These are phyloP conservation scores for Triplophysa siluroides DNA, from an alignment of 2,113 vertebrate species.

Conservation along the genomic window DNA sequence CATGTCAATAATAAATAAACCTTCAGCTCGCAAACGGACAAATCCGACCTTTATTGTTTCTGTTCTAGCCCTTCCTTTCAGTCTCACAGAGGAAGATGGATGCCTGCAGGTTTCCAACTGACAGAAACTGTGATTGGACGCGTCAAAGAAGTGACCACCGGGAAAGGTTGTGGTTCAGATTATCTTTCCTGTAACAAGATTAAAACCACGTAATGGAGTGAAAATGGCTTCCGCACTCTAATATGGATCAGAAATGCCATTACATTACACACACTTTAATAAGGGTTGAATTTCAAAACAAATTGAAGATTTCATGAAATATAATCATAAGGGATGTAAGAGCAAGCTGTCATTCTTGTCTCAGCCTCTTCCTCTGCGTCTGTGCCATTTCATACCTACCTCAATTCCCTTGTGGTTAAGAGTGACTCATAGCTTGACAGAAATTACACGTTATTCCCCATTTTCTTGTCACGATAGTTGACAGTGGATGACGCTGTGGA, in stretches of 20 bases:
- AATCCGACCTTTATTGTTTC: constrained; percentile 27
- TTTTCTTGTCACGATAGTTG: not conserved
- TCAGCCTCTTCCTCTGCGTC: not conserved
- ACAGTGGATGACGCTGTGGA: not conserved
- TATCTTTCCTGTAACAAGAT: constrained; percentile 27
- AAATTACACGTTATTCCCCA: not conserved
- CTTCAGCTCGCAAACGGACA: constrained; percentile 35
- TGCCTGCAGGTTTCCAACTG: constrained; percentile 33
- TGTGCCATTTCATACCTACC: not conserved
- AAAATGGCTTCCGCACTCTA: not conserved
- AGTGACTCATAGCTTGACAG: constrained; percentile 17
- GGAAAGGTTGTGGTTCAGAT: constrained; percentile 20
- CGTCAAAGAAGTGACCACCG: constrained; percentile 31
- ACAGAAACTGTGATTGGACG: constrained; percentile 15
- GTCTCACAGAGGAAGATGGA: constrained; percentile 11
- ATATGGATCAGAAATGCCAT: not conserved
- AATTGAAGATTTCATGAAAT: constrained; percentile 1
- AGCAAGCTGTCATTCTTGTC: not conserved
- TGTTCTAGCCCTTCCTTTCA: constrained; percentile 33
- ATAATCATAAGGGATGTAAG: not conserved
- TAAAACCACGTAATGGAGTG: constrained; percentile 5
- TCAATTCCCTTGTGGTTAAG: not conserved
- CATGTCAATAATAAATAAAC: constrained; percentile 44
- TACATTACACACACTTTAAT: not conserved
- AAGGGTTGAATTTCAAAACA: not conserved